A percentile compares a stretch with the other conserved stretches of the same genome.
These are phyloP conservation scores for Drosophila persimilis DNA, from an alignment of 1,140 invertebrate genomes.

Conservation along the genomic window DNA sequence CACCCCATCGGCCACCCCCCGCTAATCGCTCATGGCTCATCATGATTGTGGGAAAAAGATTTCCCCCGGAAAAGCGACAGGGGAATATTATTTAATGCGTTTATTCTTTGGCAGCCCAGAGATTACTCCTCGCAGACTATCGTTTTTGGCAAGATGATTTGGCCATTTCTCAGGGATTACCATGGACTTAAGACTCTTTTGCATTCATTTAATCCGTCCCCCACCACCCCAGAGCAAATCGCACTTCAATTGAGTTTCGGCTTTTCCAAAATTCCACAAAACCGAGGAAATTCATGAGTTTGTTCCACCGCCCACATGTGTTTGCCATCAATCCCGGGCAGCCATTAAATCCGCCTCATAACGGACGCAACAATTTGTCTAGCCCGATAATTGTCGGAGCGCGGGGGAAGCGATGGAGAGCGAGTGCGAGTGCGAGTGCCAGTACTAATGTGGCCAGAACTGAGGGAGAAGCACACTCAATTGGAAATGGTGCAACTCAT, in stretches of 20 bases:
- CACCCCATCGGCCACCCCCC: slow-evolving; percentile 2
- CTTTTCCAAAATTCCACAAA: too few relatives aligned
- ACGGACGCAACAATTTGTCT: slow-evolving; percentile 66
- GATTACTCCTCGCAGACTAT: slow-evolving; percentile 39
- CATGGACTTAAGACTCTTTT: slow-evolving; percentile 25
- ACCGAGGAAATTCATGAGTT: slow-evolving; percentile 5
- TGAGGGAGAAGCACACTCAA: slow-evolving; percentile 59
- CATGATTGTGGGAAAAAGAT: slow-evolving; percentile 62
- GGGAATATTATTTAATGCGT: slow-evolving; percentile 60
- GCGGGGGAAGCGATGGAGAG: slow-evolving; percentile 15
- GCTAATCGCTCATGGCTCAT: slow-evolving; percentile 42
- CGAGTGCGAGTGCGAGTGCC: slow-evolving; percentile 25
- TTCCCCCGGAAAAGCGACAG: slow-evolving; percentile 19
- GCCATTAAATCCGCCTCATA: slow-evolving; percentile 53
- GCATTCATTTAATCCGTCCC: slow-evolving; percentile 32
- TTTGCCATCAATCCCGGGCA: slow-evolving; percentile 23
- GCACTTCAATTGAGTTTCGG: slow-evolving; percentile 1
- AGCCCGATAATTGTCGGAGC: slow-evolving; percentile 36
- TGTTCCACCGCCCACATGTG: slow-evolving; percentile 37
- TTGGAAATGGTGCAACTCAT: slow-evolving; percentile 58
- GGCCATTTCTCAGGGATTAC: slow-evolving; percentile 48
- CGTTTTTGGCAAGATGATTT: slow-evolving; percentile 55
- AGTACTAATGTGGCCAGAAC: neutral
- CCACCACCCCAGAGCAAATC: neutral
- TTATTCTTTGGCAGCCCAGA: slow-evolving; percentile 34